Conservation (phyloP, 2,888 invertebrate species). For the Ormyrus nitidulus region DNA sequence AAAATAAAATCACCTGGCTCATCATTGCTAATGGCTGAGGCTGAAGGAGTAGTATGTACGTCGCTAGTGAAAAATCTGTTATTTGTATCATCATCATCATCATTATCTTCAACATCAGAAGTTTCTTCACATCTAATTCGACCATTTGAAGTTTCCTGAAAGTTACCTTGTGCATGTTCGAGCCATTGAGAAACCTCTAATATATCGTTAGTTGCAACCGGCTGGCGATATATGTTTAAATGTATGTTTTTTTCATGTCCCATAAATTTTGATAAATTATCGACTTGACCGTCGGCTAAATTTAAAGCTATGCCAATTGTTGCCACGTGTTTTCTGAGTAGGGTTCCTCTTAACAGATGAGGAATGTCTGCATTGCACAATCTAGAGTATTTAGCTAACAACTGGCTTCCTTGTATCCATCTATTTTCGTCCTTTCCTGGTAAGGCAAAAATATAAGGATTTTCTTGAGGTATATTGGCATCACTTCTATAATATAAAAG, state of each 20-base stretch:
- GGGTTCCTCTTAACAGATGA: conserved; percentile 56
- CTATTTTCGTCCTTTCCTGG: conserved; percentile 53
- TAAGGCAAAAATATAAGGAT: conserved; percentile 52
- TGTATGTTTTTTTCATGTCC: conserved; percentile 1
- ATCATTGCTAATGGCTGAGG: too few species aligned
- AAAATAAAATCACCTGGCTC: too few species aligned
- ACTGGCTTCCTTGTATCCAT: conserved; percentile 6
- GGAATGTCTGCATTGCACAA: conserved; percentile 58
- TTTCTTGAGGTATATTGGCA: neutral
- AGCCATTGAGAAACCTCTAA: neutral
- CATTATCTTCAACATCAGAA: too few species aligned
- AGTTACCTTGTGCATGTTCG: neutral
- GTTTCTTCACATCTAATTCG: too few species aligned
- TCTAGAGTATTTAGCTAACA: conserved; percentile 46
- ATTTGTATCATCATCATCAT: too few species aligned
- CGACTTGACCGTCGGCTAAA: neutral
- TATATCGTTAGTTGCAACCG: neutral
- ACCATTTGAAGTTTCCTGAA: neutral
- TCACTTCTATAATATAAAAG: neutral
- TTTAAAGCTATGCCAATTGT: conserved; percentile 47
- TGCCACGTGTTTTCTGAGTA: conserved; percentile 60
- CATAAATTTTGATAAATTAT: conserved; percentile 5
- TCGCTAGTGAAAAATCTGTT: too few species aligned
- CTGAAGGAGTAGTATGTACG: too few species aligned
- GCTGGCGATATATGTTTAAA: conserved; percentile 1